Base-by-base conservation (phyloP, 2,797 vertebrate species). In the Zenarchopterus dispar region DNA sequence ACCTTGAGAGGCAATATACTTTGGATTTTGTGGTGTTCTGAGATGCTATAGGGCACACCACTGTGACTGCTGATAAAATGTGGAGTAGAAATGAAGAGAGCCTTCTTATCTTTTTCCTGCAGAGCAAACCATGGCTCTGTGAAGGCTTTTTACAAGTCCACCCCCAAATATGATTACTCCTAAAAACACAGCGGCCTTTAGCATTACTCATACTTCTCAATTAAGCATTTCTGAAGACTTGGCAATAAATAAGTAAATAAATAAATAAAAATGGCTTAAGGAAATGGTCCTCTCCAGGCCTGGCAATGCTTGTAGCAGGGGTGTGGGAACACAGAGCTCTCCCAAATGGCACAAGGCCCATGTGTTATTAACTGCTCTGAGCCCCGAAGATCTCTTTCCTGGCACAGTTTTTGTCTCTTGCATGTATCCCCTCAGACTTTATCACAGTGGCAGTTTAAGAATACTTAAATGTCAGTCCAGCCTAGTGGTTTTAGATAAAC, bases 361-460 rank as follows among this genome's bases (percentile, higher is more conserved):
- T 48, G 56, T 64, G 76, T 55, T 80, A 84, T 88, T 87, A 87
- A 84, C 70, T 75, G 61, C 67, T 78, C 46, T 73, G 75, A 85
- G 83, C 74, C 71, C 69, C 45, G 48, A 79, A 80, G 80, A 80
- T 65, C 69, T 80, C 61, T 33, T 57, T 22, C 1, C 70, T 75
- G 78, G 73, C 75, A 72, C 51, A 4, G 31, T 24, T 44, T 56
- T 69, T 66, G 49, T 76, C 26, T 73, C 54, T 51, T 0, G 19
- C 54, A 62, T 31, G 41, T 62, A 63, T 77, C 74, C 57, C 55
- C 43, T 56, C 70, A n/a, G 52, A 80, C 80, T 86, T 81, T 84
- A 88, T 88, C 84, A 86, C 75, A 1, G 6, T 77, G 62, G 67
- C 73, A 84, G 84, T 91, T 89, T 82, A 83, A 88, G 75, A 76